Conservation (phyloP, 2,113 vertebrate genomes). For the Pedionomus torquatus region DNA sequence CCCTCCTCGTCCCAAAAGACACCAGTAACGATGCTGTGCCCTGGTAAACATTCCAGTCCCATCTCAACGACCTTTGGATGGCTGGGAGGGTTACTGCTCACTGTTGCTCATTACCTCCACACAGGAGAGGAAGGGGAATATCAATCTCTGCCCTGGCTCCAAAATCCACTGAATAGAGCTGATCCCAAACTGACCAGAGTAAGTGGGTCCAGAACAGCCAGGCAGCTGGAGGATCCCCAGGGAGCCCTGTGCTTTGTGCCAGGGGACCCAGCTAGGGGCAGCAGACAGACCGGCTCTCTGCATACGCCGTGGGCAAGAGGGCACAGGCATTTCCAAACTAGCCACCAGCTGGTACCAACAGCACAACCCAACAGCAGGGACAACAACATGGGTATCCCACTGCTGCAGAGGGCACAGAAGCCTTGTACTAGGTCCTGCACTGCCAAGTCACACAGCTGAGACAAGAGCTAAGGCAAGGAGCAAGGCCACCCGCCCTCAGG, state of each 20-base stretch:
- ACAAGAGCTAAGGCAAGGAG: neutral
- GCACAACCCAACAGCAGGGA: neutral
- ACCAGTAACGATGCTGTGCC: neutral
- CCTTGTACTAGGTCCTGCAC: fast-evolving
- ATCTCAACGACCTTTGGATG: neutral
- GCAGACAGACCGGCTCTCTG: neutral
- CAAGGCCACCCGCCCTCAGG: neutral
- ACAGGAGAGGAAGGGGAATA: neutral
- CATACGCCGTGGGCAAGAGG: neutral
- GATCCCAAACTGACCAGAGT: neutral
- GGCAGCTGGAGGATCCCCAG: neutral
- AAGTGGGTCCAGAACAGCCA: fast-evolving
- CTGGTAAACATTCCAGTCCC: neutral
- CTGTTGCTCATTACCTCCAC: fast-evolving
- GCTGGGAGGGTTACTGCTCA: neutral
- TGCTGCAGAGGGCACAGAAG: neutral
- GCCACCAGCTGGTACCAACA: neutral
- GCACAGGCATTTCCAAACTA: neutral
- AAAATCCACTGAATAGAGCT: neutral
- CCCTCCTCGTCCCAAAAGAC: neutral
- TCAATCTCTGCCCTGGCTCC: neutral
- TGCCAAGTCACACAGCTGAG: neutral
- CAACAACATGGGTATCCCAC: neutral
- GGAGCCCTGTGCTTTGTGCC: neutral
- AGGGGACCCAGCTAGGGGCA: neutral